Evolutionary conservation across 2,797 vertebrate species (phyloP).

Genomic region (Characodon lateralis): DNA sequence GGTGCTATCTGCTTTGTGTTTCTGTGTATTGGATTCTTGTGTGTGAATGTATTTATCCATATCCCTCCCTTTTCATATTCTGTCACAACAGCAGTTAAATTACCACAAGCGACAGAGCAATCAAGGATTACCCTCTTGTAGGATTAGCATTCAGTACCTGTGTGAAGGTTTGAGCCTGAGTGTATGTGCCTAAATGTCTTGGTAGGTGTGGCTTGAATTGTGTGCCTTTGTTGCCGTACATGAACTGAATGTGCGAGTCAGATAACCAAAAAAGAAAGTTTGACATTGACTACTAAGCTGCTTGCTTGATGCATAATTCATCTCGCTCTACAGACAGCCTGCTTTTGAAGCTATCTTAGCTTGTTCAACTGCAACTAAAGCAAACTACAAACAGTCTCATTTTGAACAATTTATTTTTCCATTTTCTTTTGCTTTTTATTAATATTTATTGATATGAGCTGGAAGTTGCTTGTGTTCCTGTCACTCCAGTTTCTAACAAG

Average conservation of each 20-base stretch:
- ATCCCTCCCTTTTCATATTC: slow-evolving; percentile 48
- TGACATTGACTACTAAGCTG: slow-evolving; percentile 66
- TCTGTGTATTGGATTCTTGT: not conserved
- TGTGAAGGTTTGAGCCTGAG: slow-evolving; percentile 22
- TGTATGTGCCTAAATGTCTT: slow-evolving; percentile 21
- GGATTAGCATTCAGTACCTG: slow-evolving; percentile 69
- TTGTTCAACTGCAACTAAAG: slow-evolving; percentile 49
- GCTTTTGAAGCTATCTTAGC: slow-evolving; percentile 58
- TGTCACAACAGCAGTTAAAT: slow-evolving; percentile 75
- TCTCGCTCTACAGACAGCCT: slow-evolving; percentile 49
- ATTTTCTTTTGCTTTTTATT: not conserved
- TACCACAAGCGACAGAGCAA: slow-evolving; percentile 72
- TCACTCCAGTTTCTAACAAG: slow-evolving; percentile 6
- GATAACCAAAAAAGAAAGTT: slow-evolving; percentile 62
- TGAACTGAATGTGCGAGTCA: slow-evolving; percentile 54
- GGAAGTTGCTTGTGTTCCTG: slow-evolving; percentile 12
- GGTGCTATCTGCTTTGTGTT: not conserved
- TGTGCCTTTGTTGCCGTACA: slow-evolving; percentile 54
- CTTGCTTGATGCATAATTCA: slow-evolving; percentile 71
- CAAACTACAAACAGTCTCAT: slow-evolving; percentile 39
- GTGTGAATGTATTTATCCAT: slow-evolving; percentile 24
- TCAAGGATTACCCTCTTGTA: slow-evolving; percentile 76
- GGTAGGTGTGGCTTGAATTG: slow-evolving; percentile 35
- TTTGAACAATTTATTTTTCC: not conserved
- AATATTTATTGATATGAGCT: slow-evolving; percentile 24